phyloP scores from a whole-genome alignment of 2,797 vertebrate genomes.

The Acestrorhynchus altus region DNA sequence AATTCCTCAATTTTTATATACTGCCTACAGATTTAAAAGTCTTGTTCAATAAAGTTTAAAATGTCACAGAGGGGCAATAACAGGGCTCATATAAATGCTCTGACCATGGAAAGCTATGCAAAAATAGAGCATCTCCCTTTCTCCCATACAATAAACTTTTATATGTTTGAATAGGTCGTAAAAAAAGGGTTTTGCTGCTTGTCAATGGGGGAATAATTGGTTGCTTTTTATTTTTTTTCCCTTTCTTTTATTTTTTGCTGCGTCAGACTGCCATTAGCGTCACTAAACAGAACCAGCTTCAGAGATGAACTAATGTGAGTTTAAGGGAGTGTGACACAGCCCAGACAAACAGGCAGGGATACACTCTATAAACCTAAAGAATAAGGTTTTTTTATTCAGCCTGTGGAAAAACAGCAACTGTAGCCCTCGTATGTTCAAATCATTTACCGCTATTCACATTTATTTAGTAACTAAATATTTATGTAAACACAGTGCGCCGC shows the following conservation, averaged over 20 bases:
- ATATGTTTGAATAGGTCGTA: constrained; percentile 98
- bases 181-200: constrained; percentile 95
- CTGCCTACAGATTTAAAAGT: constrained; percentile 99
- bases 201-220: constrained; percentile 98
- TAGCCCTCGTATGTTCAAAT: neutral
- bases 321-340: neutral
- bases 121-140: constrained; percentile 90
- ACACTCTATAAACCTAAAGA: neutral
- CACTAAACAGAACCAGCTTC: neutral
- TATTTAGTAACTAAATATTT: neutral
- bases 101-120: constrained; percentile 93
- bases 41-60: constrained; percentile 99
- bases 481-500: too few relatives aligned
- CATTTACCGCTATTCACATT: neutral
- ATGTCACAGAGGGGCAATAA: constrained; percentile 99
- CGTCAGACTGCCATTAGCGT: constrained; percentile 86
- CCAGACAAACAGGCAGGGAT: neutral
- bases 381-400: neutral
- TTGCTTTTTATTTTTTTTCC: constrained; percentile 94
- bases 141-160: constrained; percentile 96
- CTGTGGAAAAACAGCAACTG: neutral
- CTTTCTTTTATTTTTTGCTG: constrained; percentile 83
- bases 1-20: constrained; percentile 96
- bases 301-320: neutral
- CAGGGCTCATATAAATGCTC: constrained; percentile 90